Evolutionary conservation across 2,888 invertebrate genomes (phyloP).

Genomic region (Ichneumoninae sp.): DNA sequence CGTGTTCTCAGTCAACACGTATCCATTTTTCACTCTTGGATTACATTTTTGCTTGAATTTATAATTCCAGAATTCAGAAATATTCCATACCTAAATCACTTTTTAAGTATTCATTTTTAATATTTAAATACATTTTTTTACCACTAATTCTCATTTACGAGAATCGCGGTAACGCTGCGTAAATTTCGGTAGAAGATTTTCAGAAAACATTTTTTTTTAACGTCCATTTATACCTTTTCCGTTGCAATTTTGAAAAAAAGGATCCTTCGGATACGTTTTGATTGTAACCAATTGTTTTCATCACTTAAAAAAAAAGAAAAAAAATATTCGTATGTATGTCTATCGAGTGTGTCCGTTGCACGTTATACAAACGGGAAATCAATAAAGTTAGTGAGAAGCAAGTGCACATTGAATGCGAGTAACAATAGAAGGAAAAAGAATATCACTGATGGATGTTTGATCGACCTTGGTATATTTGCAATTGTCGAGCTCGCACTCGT

Average conservation of each 20-base stretch:
- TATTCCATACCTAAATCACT: not conserved
- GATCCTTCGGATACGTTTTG: conserved; percentile 43
- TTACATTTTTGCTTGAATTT: not conserved
- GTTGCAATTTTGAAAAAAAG: not conserved
- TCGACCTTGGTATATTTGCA: conserved; percentile 29
- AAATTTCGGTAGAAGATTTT: not conserved
- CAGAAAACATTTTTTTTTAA: not conserved
- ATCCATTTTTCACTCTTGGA: not conserved
- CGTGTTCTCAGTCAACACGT: not conserved
- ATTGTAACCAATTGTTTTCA: conserved; percentile 32
- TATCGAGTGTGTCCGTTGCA: conserved; percentile 36
- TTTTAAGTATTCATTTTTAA: not conserved
- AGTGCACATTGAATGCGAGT: conserved; percentile 51
- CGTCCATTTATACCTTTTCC: not conserved
- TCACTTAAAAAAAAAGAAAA: conserved; percentile 4
- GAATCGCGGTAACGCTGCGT: not conserved
- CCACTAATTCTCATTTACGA: not conserved
- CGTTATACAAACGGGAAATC: conserved; percentile 21
- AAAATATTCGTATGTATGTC: conserved; percentile 37
- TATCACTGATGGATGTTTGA: conserved; percentile 47
- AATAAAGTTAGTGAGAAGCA: conserved; percentile 43
- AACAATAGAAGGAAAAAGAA: conserved; percentile 35
- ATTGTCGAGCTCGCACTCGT: conserved; percentile 23
- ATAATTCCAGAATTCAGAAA: not conserved
- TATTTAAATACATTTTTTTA: not conserved